phyloP scores from a whole-genome alignment of 1,140 invertebrate genomes.

The Heliothis virescens region DNA sequence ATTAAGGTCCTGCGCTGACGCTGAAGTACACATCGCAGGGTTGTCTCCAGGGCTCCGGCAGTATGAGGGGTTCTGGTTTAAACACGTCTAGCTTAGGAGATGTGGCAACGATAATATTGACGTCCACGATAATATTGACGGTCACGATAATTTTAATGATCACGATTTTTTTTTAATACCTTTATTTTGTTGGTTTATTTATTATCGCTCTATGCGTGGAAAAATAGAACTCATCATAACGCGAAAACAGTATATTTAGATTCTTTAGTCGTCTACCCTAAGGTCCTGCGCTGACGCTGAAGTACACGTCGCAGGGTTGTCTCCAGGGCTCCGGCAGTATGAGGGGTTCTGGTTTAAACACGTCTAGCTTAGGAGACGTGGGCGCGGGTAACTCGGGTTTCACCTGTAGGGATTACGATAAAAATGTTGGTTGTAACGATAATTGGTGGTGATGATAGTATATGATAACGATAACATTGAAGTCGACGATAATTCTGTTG shows the following conservation, averaged over 20 bases:
- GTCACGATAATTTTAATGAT: no score
- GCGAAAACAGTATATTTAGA: no score
- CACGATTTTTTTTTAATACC: no score
- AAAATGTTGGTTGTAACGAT: no score
- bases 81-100: constrained; percentile 2
- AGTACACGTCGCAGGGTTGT: constrained; percentile 33
- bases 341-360: constrained; percentile 1
- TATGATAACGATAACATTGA: no score
- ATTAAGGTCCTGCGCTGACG: constrained; percentile 24
- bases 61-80: not conserved
- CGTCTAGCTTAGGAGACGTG: not conserved
- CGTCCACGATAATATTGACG: no score
- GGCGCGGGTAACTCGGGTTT: constrained; percentile 9
- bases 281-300: constrained; percentile 20
- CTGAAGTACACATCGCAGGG: constrained; percentile 39
- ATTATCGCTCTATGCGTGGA: no score
- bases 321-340: not conserved
- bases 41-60: not conserved
- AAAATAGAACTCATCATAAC: no score
- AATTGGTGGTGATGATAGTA: no score
- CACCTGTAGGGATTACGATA: not conserved
- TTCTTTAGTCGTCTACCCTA: not conserved
- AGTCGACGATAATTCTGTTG: no score
- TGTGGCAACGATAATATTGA: no score
- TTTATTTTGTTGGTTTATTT: no score